Conservation (phyloP, 2,888 invertebrate genomes). For the Epinotia brunnichana region DNA sequence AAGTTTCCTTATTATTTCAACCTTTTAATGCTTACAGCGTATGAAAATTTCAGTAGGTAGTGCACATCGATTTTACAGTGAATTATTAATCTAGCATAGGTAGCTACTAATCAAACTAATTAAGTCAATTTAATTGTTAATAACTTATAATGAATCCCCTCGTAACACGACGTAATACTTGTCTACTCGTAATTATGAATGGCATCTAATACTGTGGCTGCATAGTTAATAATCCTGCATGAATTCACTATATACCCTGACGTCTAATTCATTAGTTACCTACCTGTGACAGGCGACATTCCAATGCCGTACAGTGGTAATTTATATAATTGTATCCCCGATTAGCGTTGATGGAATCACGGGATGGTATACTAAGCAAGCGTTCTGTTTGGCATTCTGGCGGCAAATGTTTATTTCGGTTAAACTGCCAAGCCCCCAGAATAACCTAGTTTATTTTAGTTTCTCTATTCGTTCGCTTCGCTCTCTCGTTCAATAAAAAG, state of each 20-base stretch:
- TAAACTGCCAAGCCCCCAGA: not conserved
- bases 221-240: constrained; percentile 37
- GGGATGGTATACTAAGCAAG: not conserved
- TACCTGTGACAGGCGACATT: constrained; percentile 26
- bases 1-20: too few species aligned
- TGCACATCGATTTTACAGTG: not conserved
- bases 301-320: constrained; percentile 6
- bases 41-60: too few species aligned
- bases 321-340: constrained; percentile 24
- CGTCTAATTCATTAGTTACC: constrained; percentile 40
- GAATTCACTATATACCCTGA: constrained; percentile 37
- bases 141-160: constrained; percentile 19
- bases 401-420: not conserved
- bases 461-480: too few species aligned
- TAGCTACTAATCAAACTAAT: not conserved
- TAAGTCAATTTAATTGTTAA: not conserved
- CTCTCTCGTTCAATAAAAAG: too few species aligned
- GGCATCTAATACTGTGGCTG: constrained; percentile 32
- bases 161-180: constrained; percentile 9
- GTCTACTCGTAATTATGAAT: constrained; percentile 39
- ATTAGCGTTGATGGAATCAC: constrained; percentile 17
- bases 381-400: not conserved
- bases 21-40: too few species aligned
- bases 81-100: not conserved
- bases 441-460: too few species aligned